Base-by-base conservation (phyloP, 2,797 vertebrate genomes). In the Poecilia picta region DNA sequence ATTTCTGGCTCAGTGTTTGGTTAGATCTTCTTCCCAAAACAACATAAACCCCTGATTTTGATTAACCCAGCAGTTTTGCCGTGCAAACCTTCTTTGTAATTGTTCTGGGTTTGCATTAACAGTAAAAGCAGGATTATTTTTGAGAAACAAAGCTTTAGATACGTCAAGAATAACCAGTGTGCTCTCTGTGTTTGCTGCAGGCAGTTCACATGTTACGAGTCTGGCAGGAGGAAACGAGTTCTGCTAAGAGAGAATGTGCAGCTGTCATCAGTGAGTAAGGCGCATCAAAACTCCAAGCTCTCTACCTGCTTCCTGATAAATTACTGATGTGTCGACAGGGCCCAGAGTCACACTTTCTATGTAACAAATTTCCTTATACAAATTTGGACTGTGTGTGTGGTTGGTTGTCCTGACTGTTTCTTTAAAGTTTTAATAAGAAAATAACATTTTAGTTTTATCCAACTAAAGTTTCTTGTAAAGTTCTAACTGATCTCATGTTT, bases 201-300 rank as follows among this genome's bases (percentile, higher is more conserved):
- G 59, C 5, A 84, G 55, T 89, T 75, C 47, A 31, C 89, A 95
- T 93, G 89, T 92, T 85, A 89, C 92, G 89, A 90, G 8, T 83
- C 78, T 77, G 47, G 77, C 70, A 31, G 64, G 55, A 89, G 77
- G 72, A 53, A 77, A 77, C 76, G 84, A 53, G 45, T 51, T 75
- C 81, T 5, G 45, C 83, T 88, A 72, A 89, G 72, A 92, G 28
- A 93, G 57, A 89, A 95, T 95, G 94, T 93, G 53, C 78, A 89
- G 87, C 72, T 94, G 89, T 75, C 87, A 90, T 80, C 83, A 79
- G 94, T 95, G 89, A 95, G 94, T 90, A 77, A 81, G 78, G 36
- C 51, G 28, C 31, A 2, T 1, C 16, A 2, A 8, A 2, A 5
- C 57, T 8, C 15, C 46, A 7, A 16, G 45, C 6, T 10, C 4